Evolutionary conservation across 2,797 vertebrate genomes (phyloP), one percentile per base, ranked within the genome.

Genomic region (Hoplostethus mediterraneus): DNA sequence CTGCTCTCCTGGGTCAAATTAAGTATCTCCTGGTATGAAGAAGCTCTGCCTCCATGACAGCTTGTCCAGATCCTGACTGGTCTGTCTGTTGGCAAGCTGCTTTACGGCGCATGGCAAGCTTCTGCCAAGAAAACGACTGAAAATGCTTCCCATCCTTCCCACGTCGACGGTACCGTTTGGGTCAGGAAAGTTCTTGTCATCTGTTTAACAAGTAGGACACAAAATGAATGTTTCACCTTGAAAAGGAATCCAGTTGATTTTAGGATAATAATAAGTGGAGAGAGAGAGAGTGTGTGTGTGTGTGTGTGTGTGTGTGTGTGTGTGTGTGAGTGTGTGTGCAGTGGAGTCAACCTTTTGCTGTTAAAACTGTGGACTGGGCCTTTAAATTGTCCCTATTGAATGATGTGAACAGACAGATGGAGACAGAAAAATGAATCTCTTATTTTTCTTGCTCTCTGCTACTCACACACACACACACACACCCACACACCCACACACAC

Each of bases 1-100:
- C 51, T 33, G 65, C 48, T 52, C 90, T 88, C 86, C 72, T 65
- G 84, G 86, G 87, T 86, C 79, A 86, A 80, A 90, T 90, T 87
- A 88, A 83, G 72, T 14, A 67, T 80, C 84, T 77, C 75, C 67
- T 75, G 62, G 48, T 85, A 79, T 83, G 80, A 89, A 90, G 87
- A 80, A 84, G 75, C 78, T 63, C 75, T 77, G 36, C 63, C 71
- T 55, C 60, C 73, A 75, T 82, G 88, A 88, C 89, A 90, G 87
- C 84, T 84, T 42, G 61, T 88, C 88, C 81, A 77, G 71, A 71
- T 83, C 82, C 73, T 48, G 56, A 31, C 85, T 71, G 81, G 59
- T 83, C 84, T 66, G 79, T 85, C 81, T 57, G 58, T 77, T 63
- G 47, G 87, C 81, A 79, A 55, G 75, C 48, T 28, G 21, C 66